Conservation (phyloP, 1,140 invertebrate genomes). For the Aphaenogaster floridana region DNA sequence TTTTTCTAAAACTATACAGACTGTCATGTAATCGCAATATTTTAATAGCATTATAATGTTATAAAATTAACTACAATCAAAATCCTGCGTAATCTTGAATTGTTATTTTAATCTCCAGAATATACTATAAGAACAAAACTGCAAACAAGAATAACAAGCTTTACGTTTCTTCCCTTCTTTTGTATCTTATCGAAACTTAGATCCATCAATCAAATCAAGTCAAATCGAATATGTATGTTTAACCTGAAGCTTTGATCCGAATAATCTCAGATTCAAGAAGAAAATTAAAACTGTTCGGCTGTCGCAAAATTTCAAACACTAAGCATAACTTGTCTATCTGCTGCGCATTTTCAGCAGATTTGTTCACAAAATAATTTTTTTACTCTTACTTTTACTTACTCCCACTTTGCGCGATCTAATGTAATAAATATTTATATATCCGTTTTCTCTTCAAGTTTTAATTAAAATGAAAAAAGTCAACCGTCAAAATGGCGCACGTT, state of each 20-base stretch:
- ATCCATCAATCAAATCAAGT: not conserved
- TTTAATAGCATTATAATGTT: not conserved
- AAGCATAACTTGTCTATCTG: not conserved
- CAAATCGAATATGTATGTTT: not conserved
- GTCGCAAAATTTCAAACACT: not conserved
- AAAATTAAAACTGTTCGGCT: not conserved
- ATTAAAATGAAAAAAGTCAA: not conserved
- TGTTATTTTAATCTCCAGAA: not conserved
- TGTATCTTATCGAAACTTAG: not conserved
- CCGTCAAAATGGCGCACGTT: not conserved
- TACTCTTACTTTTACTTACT: no score
- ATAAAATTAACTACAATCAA: not conserved
- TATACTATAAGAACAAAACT: not conserved
- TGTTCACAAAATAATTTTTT: not conserved
- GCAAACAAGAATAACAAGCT: conserved; percentile 1
- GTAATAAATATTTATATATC: not conserved
- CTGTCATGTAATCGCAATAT: not conserved
- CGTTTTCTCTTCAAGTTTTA: not conserved
- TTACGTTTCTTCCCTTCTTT: not conserved
- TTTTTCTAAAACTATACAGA: not conserved
- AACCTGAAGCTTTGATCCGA: not conserved
- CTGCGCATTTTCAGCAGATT: not conserved
- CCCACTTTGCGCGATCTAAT: not conserved
- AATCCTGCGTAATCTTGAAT: not conserved
- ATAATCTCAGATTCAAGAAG: not conserved